Evolutionary conservation across 2,113 vertebrate species (phyloP), one percentile per base, ranked within the genome.

Genomic region (Podarcis cretensis): DNA sequence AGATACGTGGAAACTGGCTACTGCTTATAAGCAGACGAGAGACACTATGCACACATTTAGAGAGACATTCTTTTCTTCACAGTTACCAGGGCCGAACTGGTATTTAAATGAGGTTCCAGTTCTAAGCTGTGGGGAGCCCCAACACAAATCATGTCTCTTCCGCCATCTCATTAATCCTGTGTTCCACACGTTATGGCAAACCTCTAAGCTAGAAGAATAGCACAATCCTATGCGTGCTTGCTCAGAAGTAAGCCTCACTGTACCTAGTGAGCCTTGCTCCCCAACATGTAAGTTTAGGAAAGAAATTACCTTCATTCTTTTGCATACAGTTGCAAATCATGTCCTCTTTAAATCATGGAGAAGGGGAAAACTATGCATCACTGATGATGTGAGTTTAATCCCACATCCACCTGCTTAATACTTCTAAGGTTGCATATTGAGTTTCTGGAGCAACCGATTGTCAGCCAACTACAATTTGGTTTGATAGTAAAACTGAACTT

Each of bases 101-200:
- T 16, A 10, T 75, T 82, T 65, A 40, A 66, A 74, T 74, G 20
- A 43, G 30, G 30, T 87, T 63, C 18, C 10, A 27, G 18, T 43
- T 32, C 25, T 82, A 83, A 65, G 1, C 1, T 65, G 59, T 21
- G 5, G 30, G 3, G 59, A 85, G 57, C 10, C 21, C 71, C 63
- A 27, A 63, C 16, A 78, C 27, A 77, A 43, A 35, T 76, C 81
- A 76, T 48, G 30, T 35, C 13, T 21, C 10, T 37, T 8, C 37
- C 2, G 3, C 32, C 14, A 12, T 25, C 3, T 30, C 7, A 83
- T 73, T 43, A 37, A 83, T 16, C 3, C 5, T 18, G 59, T 81
- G 23, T 73, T 66, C 30, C 81, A 54, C 0, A 89, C 74, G 48
- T 25, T 89, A 43, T n/a, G 76, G 14, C 86, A 80, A 90, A 87